Conservation (phyloP, 2,888 invertebrate genomes). For the Nomada hirtipes region DNA sequence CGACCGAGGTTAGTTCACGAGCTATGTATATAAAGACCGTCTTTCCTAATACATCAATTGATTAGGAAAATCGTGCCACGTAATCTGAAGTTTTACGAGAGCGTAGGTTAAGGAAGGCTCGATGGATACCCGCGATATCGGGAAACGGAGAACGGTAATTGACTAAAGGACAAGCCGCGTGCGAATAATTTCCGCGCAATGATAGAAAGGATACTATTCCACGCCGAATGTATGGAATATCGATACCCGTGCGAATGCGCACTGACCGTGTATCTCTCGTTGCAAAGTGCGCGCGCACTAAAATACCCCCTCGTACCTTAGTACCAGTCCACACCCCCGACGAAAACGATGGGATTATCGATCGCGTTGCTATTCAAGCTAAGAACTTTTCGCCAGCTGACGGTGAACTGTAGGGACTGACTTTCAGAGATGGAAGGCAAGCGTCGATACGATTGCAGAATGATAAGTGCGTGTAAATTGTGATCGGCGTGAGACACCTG, state of each 20-base stretch:
- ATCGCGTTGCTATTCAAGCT: conserved; percentile 61
- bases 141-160: not conserved
- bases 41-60: too few relatives aligned
- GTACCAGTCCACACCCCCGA: conserved; percentile 64
- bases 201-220: not conserved
- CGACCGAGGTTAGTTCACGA: conserved; percentile 29
- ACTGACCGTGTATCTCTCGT: conserved; percentile 27
- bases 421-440: conserved; percentile 11
- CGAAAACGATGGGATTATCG: conserved; percentile 63
- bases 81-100: too few relatives aligned
- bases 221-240: conserved; percentile 40
- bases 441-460: not conserved
- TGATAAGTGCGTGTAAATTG: not conserved
- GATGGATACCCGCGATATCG: not conserved
- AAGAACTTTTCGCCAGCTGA: conserved; percentile 55
- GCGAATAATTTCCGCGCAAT: not conserved
- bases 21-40: too few relatives aligned
- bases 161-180: not conserved
- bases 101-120: not conserved
- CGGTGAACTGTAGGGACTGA: conserved; percentile 35
- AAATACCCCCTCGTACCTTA: conserved; percentile 56
- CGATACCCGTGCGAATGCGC: conserved; percentile 64
- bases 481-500: not conserved
- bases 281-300: conserved; percentile 66
- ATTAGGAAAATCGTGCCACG: too few relatives aligned